Evolutionary conservation across 2,797 vertebrate genomes (phyloP), one percentile per base, ranked within the genome.

Genomic region (Leucoraja ocellata): DNA sequence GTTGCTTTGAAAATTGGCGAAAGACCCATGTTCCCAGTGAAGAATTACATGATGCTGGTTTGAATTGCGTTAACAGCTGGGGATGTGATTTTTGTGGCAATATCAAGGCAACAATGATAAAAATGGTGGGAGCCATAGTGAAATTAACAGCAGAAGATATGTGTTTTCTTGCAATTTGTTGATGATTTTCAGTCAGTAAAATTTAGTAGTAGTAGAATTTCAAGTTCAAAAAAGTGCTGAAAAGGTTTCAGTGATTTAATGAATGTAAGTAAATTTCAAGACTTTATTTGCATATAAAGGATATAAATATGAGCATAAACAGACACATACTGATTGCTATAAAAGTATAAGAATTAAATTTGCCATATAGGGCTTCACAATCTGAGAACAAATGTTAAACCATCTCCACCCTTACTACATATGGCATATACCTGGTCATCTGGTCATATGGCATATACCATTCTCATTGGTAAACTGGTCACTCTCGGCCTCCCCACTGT

Each of bases 1-100:
- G 90, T 92, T 92, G 90, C 90, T 92, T 76, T 74, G 90, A 76
- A 92, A 92, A 74, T 36, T 92, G 90, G 90, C 90, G 73, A 92
- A 92, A 76, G 90, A 92, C 90, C 73, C 73, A 92, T 76, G 71
- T 92, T 92, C 90, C 90, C 25, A 76, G 90, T 92, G 90, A 91
- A 91, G 90, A 91, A 91, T 74, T 91, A 54, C 90, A 91, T 73
- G 71, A 91, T 54, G 68, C 90, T 74, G 39, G 68, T 91, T 73
- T 91, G 90, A 91, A 92, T 76, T 92, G 71, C 39, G 68, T 28
- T 76, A 92, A 76, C 90, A 58, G 36, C 68, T 14, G 23, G 84
- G 71, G 36, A 74, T 76, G 71, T 92, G 90, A 73, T 92, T 92
- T 76, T 21, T 76, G 39, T 76, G 90, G 90, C 46, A 76, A 92